A percentile compares a stretch with the other conserved stretches of the same genome.
Conservation (phyloP, 2,797 vertebrate species). For the Crenichthys baileyi region DNA sequence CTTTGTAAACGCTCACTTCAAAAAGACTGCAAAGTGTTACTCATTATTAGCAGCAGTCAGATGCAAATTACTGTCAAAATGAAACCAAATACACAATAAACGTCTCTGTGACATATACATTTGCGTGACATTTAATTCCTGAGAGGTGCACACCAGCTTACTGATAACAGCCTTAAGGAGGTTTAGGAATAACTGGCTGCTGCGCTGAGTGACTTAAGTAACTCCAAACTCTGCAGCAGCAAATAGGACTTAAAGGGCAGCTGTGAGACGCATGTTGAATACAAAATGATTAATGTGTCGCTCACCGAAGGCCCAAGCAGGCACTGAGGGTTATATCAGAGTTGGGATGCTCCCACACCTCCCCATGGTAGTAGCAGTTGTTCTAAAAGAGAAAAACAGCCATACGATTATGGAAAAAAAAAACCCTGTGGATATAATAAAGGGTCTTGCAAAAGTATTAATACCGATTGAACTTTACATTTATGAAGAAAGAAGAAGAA, state of each 20-base stretch:
- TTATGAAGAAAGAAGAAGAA: background rate
- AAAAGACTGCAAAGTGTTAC: constrained; percentile 18
- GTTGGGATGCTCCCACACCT: constrained; percentile 62
- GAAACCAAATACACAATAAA: constrained; percentile 42
- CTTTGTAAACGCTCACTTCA: constrained; percentile 24
- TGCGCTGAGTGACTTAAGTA: constrained; percentile 54
- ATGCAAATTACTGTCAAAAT: constrained; percentile 49
- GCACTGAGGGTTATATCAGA: constrained; percentile 77
- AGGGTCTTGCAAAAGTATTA: background rate
- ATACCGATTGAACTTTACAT: background rate
- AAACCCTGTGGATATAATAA: background rate
- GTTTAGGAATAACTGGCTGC: constrained; percentile 50
- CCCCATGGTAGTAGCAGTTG: constrained; percentile 81
- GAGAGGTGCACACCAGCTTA: constrained; percentile 44
- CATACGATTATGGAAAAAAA: background rate
- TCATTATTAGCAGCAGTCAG: constrained; percentile 54
- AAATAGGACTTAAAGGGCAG: constrained; percentile 67
- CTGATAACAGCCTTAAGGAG: constrained; percentile 51
- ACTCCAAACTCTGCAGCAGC: constrained; percentile 64
- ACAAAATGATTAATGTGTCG: constrained; percentile 27
- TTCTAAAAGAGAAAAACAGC: constrained; percentile 59
- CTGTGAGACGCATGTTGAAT: constrained; percentile 46
- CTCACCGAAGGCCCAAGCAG: constrained; percentile 79
- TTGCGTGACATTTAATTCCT: constrained; percentile 65
- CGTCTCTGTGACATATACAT: constrained; percentile 50